Evolutionary conservation across 2,888 invertebrate species (phyloP).

Genomic region (Perdita meconis): DNA sequence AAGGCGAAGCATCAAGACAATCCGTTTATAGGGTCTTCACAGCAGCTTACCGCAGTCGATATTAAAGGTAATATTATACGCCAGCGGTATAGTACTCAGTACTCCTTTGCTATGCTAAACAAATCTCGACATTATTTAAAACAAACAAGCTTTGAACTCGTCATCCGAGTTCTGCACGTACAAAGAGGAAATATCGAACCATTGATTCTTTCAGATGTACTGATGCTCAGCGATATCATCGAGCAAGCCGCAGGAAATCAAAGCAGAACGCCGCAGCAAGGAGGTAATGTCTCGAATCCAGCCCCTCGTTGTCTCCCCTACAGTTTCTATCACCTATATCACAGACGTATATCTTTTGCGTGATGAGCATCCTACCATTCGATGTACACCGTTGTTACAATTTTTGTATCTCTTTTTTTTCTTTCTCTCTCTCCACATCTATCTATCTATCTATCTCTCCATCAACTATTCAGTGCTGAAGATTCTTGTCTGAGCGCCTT

Average conservation of each 20-base stretch:
- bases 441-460: too few species aligned
- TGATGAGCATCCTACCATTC: conserved; percentile 67
- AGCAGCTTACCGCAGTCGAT: conserved; percentile 95
- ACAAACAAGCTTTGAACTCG: too few species aligned
- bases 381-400: conserved; percentile 65
- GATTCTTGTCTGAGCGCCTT: conserved; percentile 62
- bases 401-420: conserved; percentile 45
- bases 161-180: too few species aligned
- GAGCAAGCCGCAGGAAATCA: conserved; percentile 97
- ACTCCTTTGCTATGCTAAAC: too few species aligned
- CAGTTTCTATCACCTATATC: conserved; percentile 58
- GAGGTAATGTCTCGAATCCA: conserved; percentile 87
- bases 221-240: conserved; percentile 98
- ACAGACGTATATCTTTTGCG: conserved; percentile 69
- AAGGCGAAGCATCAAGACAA: conserved; percentile 95
- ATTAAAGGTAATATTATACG: conserved; percentile 96
- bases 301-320: conserved; percentile 22
- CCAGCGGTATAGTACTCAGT: too few species aligned
- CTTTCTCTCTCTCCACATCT: conserved; percentile 1
- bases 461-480: conserved; percentile 54
- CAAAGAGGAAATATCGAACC: too few species aligned
- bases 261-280: conserved; percentile 93
- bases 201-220: conserved; percentile 90
- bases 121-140: too few species aligned
- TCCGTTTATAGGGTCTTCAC: conserved; percentile 95